These are phyloP conservation scores for Phymastichus coffea DNA, from an alignment of 1,140 invertebrate genomes.

Conservation along the genomic window DNA sequence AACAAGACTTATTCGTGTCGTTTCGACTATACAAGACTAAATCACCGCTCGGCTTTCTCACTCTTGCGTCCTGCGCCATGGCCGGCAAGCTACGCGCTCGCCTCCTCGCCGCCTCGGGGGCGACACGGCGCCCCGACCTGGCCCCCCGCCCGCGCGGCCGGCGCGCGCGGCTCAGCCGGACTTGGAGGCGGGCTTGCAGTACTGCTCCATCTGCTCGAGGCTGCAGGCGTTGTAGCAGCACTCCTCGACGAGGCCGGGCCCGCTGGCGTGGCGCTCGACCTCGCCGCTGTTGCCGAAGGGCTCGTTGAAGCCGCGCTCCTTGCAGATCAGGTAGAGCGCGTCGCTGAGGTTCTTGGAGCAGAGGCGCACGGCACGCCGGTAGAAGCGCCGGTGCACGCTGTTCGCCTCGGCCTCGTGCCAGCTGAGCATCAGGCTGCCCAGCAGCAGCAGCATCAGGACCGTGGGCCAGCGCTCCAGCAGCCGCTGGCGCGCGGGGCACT, in stretches of 20 bases:
- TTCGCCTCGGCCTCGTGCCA: not conserved
- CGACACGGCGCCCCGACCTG: too few species aligned
- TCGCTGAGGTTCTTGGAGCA: conserved; percentile 45
- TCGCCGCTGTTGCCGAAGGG: conserved; percentile 43
- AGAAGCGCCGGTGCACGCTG: conserved; percentile 14
- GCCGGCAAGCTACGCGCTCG: too few species aligned
- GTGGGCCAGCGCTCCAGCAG: conserved; percentile 20
- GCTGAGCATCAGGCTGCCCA: not conserved
- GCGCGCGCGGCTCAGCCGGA: not conserved
- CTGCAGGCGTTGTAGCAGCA: conserved; percentile 45
- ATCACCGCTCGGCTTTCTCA: too few species aligned
- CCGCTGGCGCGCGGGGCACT: not conserved
- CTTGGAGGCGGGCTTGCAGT: conserved; percentile 45
- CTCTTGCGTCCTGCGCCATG: too few species aligned
- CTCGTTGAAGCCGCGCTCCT: conserved; percentile 43
- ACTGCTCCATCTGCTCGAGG: conserved; percentile 40
- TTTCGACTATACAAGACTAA: too few species aligned
- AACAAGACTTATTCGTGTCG: too few species aligned
- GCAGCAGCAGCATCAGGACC: conserved; percentile 18
- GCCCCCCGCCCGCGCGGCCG: too few species aligned
- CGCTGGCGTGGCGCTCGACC: conserved; percentile 27
- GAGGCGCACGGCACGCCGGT: conserved; percentile 32
- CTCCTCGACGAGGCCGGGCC: conserved; percentile 46
- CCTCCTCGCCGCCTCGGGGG: too few species aligned
- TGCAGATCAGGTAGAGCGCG: conserved; percentile 39